Evolutionary conservation across 2,888 invertebrate genomes (phyloP).

Genomic region (Philereme vetulata): DNA sequence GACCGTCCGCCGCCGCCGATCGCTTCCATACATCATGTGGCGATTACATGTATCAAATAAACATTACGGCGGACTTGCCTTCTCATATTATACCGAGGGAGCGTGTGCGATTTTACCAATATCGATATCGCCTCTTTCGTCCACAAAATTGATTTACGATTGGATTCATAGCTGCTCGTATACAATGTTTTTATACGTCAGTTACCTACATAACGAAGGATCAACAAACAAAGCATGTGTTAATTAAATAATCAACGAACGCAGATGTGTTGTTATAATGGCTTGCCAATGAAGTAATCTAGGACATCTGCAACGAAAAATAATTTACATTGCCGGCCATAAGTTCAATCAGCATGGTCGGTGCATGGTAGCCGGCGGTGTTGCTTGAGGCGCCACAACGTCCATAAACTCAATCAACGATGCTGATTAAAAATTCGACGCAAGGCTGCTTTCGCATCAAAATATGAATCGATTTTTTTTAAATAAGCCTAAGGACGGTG

Average conservation of each 20-base stretch:
- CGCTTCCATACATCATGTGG: slow-evolving; percentile 75
- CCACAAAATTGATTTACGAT: slow-evolving; percentile 64
- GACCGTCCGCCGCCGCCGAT: slow-evolving; percentile 34
- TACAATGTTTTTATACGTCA: slow-evolving; percentile 45
- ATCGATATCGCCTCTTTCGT: slow-evolving; percentile 64
- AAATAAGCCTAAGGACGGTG: slow-evolving; percentile 39
- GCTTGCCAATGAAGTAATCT: slow-evolving; percentile 5
- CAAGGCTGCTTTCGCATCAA: slow-evolving; percentile 46
- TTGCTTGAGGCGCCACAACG: slow-evolving; percentile 46
- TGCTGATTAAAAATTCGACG: slow-evolving; percentile 64
- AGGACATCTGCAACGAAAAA: slow-evolving; percentile 1
- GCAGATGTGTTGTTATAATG: slow-evolving; percentile 13
- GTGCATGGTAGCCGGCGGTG: slow-evolving; percentile 19
- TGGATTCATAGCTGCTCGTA: slow-evolving; percentile 48
- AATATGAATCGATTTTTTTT: slow-evolving; percentile 38
- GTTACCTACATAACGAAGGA: slow-evolving; percentile 32
- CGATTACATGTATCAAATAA: slow-evolving; percentile 81
- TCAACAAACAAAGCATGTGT: slow-evolving; percentile 35
- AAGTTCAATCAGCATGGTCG: not conserved
- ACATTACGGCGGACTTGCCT: slow-evolving; percentile 71
- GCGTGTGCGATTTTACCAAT: slow-evolving; percentile 62
- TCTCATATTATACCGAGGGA: slow-evolving; percentile 62
- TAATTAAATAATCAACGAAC: slow-evolving; percentile 29
- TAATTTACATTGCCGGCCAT: slow-evolving; percentile 6
- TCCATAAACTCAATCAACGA: slow-evolving; percentile 55